These are phyloP conservation scores for Melanotaenia nigrans DNA, from an alignment of 2,797 vertebrate genomes.

Conservation along the genomic window DNA sequence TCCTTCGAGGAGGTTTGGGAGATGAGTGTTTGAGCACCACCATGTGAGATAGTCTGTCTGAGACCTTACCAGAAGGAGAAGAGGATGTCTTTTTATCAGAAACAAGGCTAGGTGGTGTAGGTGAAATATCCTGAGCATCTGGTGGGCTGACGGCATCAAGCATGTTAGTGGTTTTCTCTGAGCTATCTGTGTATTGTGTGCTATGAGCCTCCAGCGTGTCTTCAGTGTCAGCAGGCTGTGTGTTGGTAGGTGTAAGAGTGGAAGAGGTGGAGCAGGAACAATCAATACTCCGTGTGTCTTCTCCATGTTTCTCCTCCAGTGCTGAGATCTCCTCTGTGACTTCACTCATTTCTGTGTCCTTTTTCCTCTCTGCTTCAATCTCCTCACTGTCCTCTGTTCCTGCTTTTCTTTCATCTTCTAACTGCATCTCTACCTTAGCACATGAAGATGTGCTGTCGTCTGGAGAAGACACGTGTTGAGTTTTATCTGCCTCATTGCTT, in stretches of 20 bases:
- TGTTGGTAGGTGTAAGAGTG: conserved; percentile 46
- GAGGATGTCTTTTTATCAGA: conserved; percentile 78
- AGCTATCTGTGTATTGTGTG: conserved; percentile 49
- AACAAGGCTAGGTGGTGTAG: conserved; percentile 71
- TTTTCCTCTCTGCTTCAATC: conserved; percentile 33
- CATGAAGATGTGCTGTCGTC: conserved; percentile 43
- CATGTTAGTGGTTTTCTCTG: conserved; percentile 49
- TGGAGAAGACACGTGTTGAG: conserved; percentile 29
- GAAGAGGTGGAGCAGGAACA: conserved; percentile 57
- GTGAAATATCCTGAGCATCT: conserved; percentile 75
- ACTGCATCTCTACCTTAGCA: conserved; percentile 34
- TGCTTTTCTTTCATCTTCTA: conserved; percentile 39
- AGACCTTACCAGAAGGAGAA: conserved; percentile 73
- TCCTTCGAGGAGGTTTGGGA: conserved; percentile 85
- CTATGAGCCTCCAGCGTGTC: conserved; percentile 51
- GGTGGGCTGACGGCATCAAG: conserved; percentile 50
- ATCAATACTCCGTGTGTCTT: conserved; percentile 53
- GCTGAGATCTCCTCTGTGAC: conserved; percentile 41
- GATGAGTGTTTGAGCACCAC: conserved; percentile 86
- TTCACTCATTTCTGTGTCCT: conserved; percentile 33
- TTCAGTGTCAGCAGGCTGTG: conserved; percentile 34
- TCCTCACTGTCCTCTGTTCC: conserved; percentile 44
- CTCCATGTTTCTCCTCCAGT: conserved; percentile 40
- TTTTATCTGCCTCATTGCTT: conserved; percentile 52
- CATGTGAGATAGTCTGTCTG: conserved; percentile 82